Base-by-base conservation (phyloP, 2,888 invertebrate genomes). In the Drosophila neutralis region DNA sequence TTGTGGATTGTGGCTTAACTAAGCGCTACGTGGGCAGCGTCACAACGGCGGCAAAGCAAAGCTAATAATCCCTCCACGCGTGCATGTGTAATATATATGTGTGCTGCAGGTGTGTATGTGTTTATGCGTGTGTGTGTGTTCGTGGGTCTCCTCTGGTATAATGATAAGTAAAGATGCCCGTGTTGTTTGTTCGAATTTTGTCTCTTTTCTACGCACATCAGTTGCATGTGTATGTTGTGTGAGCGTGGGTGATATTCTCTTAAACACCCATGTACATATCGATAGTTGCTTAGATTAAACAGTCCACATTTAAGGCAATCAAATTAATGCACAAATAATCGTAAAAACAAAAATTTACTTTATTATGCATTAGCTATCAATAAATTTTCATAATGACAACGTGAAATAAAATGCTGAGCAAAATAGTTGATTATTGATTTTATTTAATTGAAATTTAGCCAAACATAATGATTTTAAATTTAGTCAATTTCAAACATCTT, bases 51-150 rank as follows among this genome's bases (percentile, higher is more conserved):
- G 45, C 74, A 62, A 42, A 33, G 62, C 40, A 64, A 61, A 65
- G 60, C 76, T 48, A 45, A 40, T 75, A 75, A 75, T 69, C 74
- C 70, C 59, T 21, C 29, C 59, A 49, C 57, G 52, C 70, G 51
- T 51, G 31, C 29, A 54, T 15, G 24, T 59, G 18, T 31, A 8
- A 4, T 18, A 24, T 58, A 13, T n/a, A 27, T 35, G 36, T 69
- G 38, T 60, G 45, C 35, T 60, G 45, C 35, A 38, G 40, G 36
- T 52, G n/a, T 38, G 13, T 8, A 53, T 24, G 53, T 38, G 18
- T 33, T 38, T n/a, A 38, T 27, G 56, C 35, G 49, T 27, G 56
- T 45, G 51, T 31, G n/a, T 33, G n/a, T 60, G 54, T 13, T 54
- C 27, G 58, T 42, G 65, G 38, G 35, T 48, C 36, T 40, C 64